phyloP scores from a whole-genome alignment of 2,888 invertebrate species.

The Baronia brevicornis region DNA sequence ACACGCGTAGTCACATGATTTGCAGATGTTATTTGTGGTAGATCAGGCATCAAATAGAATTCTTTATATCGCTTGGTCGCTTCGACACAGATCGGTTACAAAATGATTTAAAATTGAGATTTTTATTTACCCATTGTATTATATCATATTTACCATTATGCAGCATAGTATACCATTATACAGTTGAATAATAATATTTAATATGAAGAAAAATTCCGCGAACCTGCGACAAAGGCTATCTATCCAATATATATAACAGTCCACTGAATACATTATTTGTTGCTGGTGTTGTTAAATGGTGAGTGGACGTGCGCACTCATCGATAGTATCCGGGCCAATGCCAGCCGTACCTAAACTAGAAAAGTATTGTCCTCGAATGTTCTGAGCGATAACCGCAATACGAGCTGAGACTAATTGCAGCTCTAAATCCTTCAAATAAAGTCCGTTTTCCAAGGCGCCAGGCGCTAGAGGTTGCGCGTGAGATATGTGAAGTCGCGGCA shows the following conservation, averaged over 20 bases:
- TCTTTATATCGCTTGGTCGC: conserved; percentile 10
- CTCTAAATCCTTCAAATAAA: conserved; percentile 37
- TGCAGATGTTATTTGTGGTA: conserved; percentile 33
- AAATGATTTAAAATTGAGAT: no score
- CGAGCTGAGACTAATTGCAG: conserved; percentile 30
- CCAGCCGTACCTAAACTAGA: conserved; percentile 73
- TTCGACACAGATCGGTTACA: neutral
- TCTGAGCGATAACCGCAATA: conserved; percentile 64
- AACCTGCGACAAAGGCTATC: conserved; percentile 6
- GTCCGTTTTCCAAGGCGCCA: conserved; percentile 34
- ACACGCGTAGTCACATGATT: conserved; percentile 49
- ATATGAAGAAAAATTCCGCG: conserved; percentile 1
- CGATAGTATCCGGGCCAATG: conserved; percentile 72
- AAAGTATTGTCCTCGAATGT: conserved; percentile 74
- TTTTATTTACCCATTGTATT: no score
- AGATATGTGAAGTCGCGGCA: conserved; percentile 74
- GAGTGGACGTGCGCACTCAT: conserved; percentile 64
- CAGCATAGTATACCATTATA: no score
- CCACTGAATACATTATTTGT: conserved; percentile 14
- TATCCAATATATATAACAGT: conserved; percentile 18
- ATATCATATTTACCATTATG: no score
- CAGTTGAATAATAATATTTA: no score
- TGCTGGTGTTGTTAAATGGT: conserved; percentile 23
- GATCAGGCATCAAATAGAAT: conserved; percentile 35
- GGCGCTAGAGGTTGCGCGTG: conserved; percentile 67